These are phyloP conservation scores for Prochilodus magdalenae DNA, from an alignment of 2,113 vertebrate species.

Conservation along the genomic window DNA sequence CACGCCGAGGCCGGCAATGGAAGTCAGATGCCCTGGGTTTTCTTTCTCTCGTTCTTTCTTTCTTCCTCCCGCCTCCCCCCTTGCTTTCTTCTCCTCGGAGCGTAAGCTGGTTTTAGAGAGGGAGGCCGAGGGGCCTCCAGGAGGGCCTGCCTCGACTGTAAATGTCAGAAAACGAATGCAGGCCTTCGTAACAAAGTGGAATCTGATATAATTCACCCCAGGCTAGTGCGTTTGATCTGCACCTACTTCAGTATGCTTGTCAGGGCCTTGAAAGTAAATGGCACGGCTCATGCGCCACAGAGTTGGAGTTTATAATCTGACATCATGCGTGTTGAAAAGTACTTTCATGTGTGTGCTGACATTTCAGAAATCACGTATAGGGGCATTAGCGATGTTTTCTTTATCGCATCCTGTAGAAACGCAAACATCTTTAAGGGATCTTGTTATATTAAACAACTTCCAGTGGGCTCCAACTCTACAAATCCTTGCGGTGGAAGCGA, in stretches of 20 bases:
- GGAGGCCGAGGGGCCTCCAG: conserved; percentile 61
- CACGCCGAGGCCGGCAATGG: conserved; percentile 69
- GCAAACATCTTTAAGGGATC: conserved; percentile 23
- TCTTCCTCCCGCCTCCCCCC: not conserved
- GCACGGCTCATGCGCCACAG: conserved; percentile 64
- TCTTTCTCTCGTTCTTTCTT: conserved; percentile 48
- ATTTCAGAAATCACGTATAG: conserved; percentile 52
- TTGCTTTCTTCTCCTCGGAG: conserved; percentile 40
- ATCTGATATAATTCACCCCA: conserved; percentile 74
- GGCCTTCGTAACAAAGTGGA: conserved; percentile 70
- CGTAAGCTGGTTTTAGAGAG: conserved; percentile 50
- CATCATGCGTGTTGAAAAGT: conserved; percentile 65
- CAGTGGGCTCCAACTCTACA: not conserved
- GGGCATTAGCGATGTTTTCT: conserved; percentile 37
- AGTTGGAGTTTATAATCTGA: conserved; percentile 68
- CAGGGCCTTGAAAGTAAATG: conserved; percentile 58
- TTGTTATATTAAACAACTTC: conserved; percentile 35
- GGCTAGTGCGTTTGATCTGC: conserved; percentile 73
- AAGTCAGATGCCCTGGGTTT: conserved; percentile 73
- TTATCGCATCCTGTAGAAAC: conserved; percentile 36
- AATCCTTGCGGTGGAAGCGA: not conserved
- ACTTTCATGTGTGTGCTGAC: conserved; percentile 68
- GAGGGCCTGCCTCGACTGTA: conserved; percentile 64
- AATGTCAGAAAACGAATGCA: conserved; percentile 75
- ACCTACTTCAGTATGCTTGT: conserved; percentile 59